Evolutionary conservation across 2,797 vertebrate species (phyloP), one percentile per base, ranked within the genome.

Genomic region (Galaxias olidus): DNA sequence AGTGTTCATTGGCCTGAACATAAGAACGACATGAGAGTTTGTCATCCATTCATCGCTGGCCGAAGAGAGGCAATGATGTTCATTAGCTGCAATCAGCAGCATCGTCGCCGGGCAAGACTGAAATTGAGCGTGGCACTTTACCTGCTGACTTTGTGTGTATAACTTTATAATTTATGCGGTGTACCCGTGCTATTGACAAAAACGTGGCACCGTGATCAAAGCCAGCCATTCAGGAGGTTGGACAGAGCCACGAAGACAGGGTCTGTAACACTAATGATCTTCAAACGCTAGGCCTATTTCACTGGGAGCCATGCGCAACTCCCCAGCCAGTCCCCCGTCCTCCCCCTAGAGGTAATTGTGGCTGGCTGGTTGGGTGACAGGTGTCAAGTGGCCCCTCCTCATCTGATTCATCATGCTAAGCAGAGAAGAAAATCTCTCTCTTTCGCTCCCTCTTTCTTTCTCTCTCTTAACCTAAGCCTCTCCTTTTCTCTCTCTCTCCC

Each of bases 191-290:
- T 88, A 90, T 91, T 89, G 90, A 91, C 90, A 91, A 88, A 91
- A 75, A 85, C 76, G 84, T 79, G 73, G 78, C 41, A 11, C 43
- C 1, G 55, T 92, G 92, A 93, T 93, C 92, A 93, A 92, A 92
- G 91, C 68, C 1, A 80, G 72, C 71, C 75, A 68, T 89, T 91
- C 89, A 91, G 87, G 77, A 82, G 87, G 79, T 85, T 84, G 89
- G 90, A 90, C 90, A 87, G 89, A 86, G 88, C 91, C 88, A 90
- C 74, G 88, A 92, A 90, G 87, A 90, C 88, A 80, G 86, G 88
- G 80, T 86, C 90, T 92, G 91, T 91, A 92, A 87, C 86, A 86
- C 86, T 93, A 92, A 92, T 89, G 87, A 91, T 92, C 90, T 91
- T 93, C 91, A 92, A 92, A 91, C 86, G 77, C 85, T 76, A 88